Evolutionary conservation across 2,113 vertebrate genomes (phyloP).

Genomic region (Cyprinodon brontotheroides): DNA sequence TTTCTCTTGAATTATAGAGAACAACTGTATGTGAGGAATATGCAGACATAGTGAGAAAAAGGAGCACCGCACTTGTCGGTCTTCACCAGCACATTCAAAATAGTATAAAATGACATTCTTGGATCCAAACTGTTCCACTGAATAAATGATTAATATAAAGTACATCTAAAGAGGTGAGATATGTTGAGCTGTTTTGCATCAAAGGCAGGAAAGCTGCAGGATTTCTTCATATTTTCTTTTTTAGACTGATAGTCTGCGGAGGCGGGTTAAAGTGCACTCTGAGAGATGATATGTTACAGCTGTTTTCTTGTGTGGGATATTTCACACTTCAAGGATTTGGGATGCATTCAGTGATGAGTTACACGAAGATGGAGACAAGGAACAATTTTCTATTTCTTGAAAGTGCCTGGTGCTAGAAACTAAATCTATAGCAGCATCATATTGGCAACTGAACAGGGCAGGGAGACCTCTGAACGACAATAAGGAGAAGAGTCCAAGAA

Average conservation of each 20-base stretch:
- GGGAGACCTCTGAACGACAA: conserved; percentile 20
- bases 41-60: conserved; percentile 62
- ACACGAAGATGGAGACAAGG: background rate
- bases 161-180: conserved; percentile 42
- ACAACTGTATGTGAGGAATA: conserved; percentile 63
- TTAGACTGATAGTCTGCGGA: conserved; percentile 9
- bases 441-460: conserved; percentile 30
- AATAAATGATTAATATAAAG: conserved; percentile 72
- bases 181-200: conserved; percentile 11
- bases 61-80: conserved; percentile 38
- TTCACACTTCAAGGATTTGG: background rate
- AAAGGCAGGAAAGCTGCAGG: conserved; percentile 1
- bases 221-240: background rate
- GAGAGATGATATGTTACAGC: background rate
- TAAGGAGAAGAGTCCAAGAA: conserved; percentile 19
- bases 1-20: conserved; percentile 70
- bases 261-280: background rate
- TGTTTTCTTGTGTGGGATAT: background rate
- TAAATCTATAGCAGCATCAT: conserved; percentile 21
- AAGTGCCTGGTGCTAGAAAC: conserved; percentile 20
- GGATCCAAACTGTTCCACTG: conserved; percentile 61
- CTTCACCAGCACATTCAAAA: conserved; percentile 61
- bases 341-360: conserved; percentile 8
- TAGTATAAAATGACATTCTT: conserved; percentile 68
- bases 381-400: conserved; percentile 7